Conservation (phyloP, 1,140 invertebrate genomes). For the Adoxophyes honmai region DNA sequence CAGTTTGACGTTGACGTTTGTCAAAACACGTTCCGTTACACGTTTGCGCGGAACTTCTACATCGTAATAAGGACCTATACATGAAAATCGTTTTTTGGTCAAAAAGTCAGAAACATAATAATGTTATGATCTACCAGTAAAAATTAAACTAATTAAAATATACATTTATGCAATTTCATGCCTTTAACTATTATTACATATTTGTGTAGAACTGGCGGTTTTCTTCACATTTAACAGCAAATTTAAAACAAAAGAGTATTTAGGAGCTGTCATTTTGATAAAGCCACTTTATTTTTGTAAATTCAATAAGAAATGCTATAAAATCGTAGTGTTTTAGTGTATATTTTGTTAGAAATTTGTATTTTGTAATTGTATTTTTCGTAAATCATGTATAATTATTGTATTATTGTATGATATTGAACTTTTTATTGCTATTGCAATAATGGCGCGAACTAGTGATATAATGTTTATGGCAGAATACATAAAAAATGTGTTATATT, state of each 20-base stretch:
- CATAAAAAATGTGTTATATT: slow-evolving; percentile 68
- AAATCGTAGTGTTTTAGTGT: slow-evolving; percentile 38
- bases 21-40: slow-evolving; percentile 16
- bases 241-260: slow-evolving; percentile 35
- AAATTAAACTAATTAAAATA: no score
- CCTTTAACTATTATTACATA: slow-evolving; percentile 13
- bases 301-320: slow-evolving; percentile 32
- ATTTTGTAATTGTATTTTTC: slow-evolving; percentile 22
- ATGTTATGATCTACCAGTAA: no score
- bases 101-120: no score
- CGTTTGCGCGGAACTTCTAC: no score
- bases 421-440: slow-evolving; percentile 12
- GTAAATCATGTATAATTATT: not conserved
- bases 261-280: slow-evolving; percentile 25
- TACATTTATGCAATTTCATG: not conserved
- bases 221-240: slow-evolving; percentile 6
- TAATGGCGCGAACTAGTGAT: slow-evolving; percentile 53
- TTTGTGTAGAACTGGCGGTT: not conserved
- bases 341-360: slow-evolving; percentile 21
- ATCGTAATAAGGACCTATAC: no score
- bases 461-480: slow-evolving; percentile 66
- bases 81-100: no score
- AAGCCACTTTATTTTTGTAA: slow-evolving; percentile 24
- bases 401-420: not conserved
- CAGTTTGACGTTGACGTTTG: slow-evolving; percentile 25